Conservation (phyloP, 2,797 vertebrate genomes). For the Odontamblyopus lacepedii region DNA sequence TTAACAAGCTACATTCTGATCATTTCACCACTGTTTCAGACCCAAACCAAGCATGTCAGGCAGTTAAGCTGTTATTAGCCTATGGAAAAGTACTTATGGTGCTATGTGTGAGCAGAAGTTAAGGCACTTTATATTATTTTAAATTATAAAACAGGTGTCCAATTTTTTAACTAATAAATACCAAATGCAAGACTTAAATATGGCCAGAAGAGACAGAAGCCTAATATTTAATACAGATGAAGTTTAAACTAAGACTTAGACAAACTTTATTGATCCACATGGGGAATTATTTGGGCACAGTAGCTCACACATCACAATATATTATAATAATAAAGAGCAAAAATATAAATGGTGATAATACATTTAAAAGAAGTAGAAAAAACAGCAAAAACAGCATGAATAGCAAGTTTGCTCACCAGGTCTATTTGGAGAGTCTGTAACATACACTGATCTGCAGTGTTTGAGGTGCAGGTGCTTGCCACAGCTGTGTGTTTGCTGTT, state of each 20-base stretch:
- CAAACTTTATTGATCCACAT: too few relatives aligned
- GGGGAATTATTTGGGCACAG: too few relatives aligned
- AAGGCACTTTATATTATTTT: neutral
- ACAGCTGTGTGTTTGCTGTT: conserved; percentile 26
- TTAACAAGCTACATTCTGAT: neutral
- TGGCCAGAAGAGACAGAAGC: neutral
- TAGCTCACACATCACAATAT: too few relatives aligned
- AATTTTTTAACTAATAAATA: too few relatives aligned
- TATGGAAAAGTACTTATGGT: too few relatives aligned
- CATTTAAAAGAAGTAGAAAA: too few relatives aligned
- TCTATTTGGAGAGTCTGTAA: neutral
- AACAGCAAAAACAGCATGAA: neutral
- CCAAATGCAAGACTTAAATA: neutral
- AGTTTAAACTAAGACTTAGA: too few relatives aligned
- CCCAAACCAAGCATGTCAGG: too few relatives aligned
- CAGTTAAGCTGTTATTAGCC: too few relatives aligned
- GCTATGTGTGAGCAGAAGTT: neutral
- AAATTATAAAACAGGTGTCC: neutral
- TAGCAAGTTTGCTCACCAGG: neutral
- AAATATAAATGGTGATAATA: too few relatives aligned
- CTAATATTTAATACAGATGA: neutral
- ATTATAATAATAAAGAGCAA: too few relatives aligned
- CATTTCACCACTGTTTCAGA: too few relatives aligned
- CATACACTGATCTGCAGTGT: neutral
- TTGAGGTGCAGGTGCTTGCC: conserved; percentile 3